A percentile compares a stretch with the other conserved stretches of the same genome.
Evolutionary conservation across 2,888 invertebrate genomes (phyloP).

Genomic region (Caradrina clavipalpis): DNA sequence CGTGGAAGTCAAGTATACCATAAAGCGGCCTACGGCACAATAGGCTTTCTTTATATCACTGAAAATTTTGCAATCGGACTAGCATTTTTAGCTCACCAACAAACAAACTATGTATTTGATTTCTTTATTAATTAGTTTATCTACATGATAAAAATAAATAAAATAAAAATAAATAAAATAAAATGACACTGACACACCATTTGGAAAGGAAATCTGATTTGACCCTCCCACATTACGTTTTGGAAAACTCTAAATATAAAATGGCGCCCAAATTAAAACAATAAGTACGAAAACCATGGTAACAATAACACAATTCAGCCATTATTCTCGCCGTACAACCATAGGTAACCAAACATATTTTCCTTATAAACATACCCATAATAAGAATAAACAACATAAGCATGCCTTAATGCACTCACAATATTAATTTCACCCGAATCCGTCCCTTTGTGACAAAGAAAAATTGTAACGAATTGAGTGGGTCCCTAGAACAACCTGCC

Average conservation of each 20-base stretch:
- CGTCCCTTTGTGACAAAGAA: constrained; percentile 88
- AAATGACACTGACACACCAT: too few species aligned
- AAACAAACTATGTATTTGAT: too few species aligned
- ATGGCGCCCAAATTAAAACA: not conserved
- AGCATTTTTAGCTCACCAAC: too few species aligned
- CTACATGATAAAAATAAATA: too few species aligned
- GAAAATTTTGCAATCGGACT: too few species aligned
- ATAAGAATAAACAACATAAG: constrained; percentile 61
- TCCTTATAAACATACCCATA: constrained; percentile 32
- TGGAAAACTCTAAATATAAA: not conserved
- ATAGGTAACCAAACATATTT: constrained; percentile 9
- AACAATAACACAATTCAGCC: not conserved
- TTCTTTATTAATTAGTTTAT: too few species aligned
- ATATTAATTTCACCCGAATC: constrained; percentile 86
- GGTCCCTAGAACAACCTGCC: constrained; percentile 80
- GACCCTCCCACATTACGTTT: too few species aligned
- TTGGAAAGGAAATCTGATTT: too few species aligned
- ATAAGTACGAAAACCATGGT: not conserved
- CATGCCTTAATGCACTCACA: constrained; percentile 82
- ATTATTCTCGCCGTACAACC: constrained; percentile 11
- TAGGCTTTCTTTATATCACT: too few species aligned
- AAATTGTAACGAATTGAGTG: constrained; percentile 88
- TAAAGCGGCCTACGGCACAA: too few species aligned
- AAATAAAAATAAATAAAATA: too few species aligned
- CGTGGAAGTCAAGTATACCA: too few species aligned